A percentile compares a stretch with the other conserved stretches of the same genome.
These are phyloP conservation scores for Folsomia manolachei DNA, from an alignment of 2,888 invertebrate species.

Conservation along the genomic window DNA sequence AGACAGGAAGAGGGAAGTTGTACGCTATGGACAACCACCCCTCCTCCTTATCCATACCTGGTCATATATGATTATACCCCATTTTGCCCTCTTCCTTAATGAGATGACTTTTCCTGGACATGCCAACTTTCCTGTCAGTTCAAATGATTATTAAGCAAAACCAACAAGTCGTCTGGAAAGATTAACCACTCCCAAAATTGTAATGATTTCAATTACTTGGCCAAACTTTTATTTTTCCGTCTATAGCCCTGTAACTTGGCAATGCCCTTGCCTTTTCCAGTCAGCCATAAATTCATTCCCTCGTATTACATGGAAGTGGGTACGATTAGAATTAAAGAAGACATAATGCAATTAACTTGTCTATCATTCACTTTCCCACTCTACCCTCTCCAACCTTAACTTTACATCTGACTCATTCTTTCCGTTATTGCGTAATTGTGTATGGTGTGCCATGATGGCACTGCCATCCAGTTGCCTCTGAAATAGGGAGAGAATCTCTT, in stretches of 20 bases:
- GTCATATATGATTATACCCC: not conserved
- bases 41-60: not conserved
- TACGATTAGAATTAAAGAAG: not conserved
- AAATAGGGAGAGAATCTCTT: too few relatives aligned
- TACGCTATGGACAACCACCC: too few relatives aligned
- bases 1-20: not conserved
- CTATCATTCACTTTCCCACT: not conserved
- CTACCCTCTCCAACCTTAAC: not conserved
- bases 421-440: not conserved
- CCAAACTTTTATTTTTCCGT: too few relatives aligned
- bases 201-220: too few relatives aligned
- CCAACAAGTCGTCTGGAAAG: not conserved
- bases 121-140: too few relatives aligned
- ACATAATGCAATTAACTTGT: not conserved
- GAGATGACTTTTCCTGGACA: not conserved
- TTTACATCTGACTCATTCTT: not conserved
- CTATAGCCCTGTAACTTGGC: too few relatives aligned
- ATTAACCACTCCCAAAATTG: too few relatives aligned
- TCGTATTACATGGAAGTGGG: not conserved
- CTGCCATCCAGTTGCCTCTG: too few relatives aligned
- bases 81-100: not conserved
- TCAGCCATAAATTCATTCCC: not conserved
- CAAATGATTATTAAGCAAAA: too few relatives aligned
- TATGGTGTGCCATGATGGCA: not conserved
- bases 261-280: not conserved